A percentile compares a stretch with the other conserved stretches of the same genome.
phyloP scores from a whole-genome alignment of 2,113 vertebrate genomes.

The Catharus fuscescens region DNA sequence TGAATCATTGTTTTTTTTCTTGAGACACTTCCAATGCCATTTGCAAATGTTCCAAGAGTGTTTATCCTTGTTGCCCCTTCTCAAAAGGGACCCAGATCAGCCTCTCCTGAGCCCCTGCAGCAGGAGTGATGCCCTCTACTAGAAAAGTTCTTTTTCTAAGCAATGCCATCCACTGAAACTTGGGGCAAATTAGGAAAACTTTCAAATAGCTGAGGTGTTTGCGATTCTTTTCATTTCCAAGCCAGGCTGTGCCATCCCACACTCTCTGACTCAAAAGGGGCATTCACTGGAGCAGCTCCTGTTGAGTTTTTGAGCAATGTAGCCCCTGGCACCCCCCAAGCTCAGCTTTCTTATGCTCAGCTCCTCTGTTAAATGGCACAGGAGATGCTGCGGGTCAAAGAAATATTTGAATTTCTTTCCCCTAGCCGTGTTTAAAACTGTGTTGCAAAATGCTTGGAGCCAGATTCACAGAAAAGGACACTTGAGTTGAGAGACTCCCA shows the following conservation, averaged over 20 bases:
- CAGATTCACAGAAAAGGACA: neutral
- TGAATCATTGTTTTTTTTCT: neutral
- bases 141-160: neutral
- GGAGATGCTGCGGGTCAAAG: neutral
- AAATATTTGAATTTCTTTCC: neutral
- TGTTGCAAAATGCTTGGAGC: neutral
- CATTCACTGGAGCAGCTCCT: neutral
- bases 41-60: neutral
- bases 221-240: neutral
- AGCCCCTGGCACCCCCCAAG: neutral
- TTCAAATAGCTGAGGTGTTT: neutral
- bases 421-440: neutral
- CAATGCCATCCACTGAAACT: neutral
- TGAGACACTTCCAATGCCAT: neutral
- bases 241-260: neutral
- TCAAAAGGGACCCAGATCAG: neutral
- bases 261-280: neutral
- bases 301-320: neutral
- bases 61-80: neutral
- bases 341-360: neutral
- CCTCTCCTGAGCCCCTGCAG: neutral
- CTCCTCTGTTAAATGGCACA: neutral
- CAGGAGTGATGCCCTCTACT: neutral
- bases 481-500: neutral
- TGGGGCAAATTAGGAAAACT: neutral